phyloP scores from a whole-genome alignment of 2,888 invertebrate genomes.

The Cantharis rustica region DNA sequence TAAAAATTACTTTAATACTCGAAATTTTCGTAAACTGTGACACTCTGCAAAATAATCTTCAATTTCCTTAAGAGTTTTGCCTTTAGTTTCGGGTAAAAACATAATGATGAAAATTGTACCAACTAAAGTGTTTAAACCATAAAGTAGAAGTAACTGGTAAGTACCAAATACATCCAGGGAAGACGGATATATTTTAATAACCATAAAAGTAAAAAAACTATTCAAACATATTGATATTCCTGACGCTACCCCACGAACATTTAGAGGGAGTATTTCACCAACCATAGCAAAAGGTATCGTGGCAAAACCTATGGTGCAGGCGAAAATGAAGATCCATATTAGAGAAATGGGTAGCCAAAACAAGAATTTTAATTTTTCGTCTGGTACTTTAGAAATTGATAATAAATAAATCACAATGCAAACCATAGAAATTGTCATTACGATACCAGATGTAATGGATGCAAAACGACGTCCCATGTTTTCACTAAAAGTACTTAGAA shows the following conservation, averaged over 20 bases:
- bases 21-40: background rate
- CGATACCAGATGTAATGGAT: background rate
- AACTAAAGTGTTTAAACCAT: background rate
- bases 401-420: background rate
- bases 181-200: background rate
- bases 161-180: background rate
- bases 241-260: background rate
- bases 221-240: background rate
- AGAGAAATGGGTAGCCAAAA: background rate
- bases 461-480: background rate
- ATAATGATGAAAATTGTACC: background rate
- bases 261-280: background rate
- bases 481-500: background rate
- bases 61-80: background rate
- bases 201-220: background rate
- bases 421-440: background rate
- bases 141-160: background rate
- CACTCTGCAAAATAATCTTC: background rate
- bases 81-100: background rate
- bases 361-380: background rate
- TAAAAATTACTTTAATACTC: background rate
- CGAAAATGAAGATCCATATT: background rate
- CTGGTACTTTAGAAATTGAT: background rate
- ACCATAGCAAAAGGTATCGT: background rate
- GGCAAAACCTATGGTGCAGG: background rate